Conservation (phyloP, 1,140 invertebrate species). For the Drosophila suzukii region DNA sequence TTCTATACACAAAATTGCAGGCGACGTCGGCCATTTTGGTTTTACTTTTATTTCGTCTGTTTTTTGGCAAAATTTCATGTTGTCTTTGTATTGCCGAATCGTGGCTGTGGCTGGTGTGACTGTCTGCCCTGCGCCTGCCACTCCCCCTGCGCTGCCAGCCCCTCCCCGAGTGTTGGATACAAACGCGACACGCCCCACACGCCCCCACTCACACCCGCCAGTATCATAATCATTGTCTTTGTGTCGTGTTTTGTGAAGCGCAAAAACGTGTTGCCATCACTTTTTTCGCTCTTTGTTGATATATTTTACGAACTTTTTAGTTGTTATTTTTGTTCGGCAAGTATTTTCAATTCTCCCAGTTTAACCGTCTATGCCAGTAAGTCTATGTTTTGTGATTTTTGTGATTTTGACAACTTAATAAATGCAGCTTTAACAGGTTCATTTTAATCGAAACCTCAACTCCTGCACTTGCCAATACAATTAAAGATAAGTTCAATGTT, state of each 20-base stretch:
- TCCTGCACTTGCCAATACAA: no score
- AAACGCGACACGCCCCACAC: conserved; percentile 22
- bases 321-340: conserved; percentile 31
- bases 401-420: neutral
- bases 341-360: conserved; percentile 47
- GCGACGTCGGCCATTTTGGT: conserved; percentile 73
- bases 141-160: conserved; percentile 33
- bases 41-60: conserved; percentile 58
- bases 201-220: conserved; percentile 29
- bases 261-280: conserved; percentile 73
- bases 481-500: no score
- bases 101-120: conserved; percentile 37
- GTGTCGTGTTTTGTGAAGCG: conserved; percentile 63
- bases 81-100: conserved; percentile 39
- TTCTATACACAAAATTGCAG: conserved; percentile 66
- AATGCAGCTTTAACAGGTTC: no score
- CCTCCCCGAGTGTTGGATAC: conserved; percentile 20
- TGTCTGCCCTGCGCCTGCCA: conserved; percentile 65
- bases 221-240: conserved; percentile 42
- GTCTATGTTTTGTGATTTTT: neutral
- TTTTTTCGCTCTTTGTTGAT: conserved; percentile 27
- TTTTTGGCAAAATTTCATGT: conserved; percentile 52
- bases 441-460: no score
- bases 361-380: conserved; percentile 25
- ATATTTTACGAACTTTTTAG: conserved; percentile 29